phyloP scores from a whole-genome alignment of 2,797 vertebrate species.

The Molothrus ater region DNA sequence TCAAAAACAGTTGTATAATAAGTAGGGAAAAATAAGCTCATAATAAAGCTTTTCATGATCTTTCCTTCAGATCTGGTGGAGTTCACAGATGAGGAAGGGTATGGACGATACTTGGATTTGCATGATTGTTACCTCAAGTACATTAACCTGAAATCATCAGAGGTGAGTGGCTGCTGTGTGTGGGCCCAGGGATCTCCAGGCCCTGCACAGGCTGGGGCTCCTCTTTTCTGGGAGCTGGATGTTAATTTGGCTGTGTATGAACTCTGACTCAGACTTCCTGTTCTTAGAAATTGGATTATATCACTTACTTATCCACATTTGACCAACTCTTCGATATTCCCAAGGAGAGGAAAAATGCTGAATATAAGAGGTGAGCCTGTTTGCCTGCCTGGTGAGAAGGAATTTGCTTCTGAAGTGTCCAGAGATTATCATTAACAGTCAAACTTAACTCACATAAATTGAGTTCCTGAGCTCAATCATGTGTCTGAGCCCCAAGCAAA shows the following conservation, averaged over 20 bases:
- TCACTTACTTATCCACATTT: conserved; percentile 93
- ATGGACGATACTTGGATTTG: conserved; percentile 94
- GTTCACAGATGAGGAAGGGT: conserved; percentile 97
- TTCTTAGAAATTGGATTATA: conserved; percentile 93
- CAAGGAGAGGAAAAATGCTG: conserved; percentile 96
- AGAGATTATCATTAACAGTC: background rate
- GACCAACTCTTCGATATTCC: conserved; percentile 98
- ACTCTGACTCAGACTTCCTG: background rate
- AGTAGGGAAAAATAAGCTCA: background rate
- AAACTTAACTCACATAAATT: background rate
- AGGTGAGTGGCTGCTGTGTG: conserved; percentile 70
- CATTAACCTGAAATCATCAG: conserved; percentile 94
- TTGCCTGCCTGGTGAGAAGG: background rate
- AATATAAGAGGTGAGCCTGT: conserved; percentile 90
- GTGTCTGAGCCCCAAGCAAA: background rate
- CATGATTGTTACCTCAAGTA: conserved; percentile 98
- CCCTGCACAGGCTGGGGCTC: background rate
- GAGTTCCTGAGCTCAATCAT: background rate
- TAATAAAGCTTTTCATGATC: background rate
- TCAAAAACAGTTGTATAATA: background rate
- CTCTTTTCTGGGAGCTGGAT: background rate
- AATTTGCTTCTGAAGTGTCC: background rate
- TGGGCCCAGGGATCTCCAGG: background rate
- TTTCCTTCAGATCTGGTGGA: conserved; percentile 88
- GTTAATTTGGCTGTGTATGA: background rate